Base-by-base conservation (phyloP, 2,888 invertebrate species). In the Agrochola macilenta region DNA sequence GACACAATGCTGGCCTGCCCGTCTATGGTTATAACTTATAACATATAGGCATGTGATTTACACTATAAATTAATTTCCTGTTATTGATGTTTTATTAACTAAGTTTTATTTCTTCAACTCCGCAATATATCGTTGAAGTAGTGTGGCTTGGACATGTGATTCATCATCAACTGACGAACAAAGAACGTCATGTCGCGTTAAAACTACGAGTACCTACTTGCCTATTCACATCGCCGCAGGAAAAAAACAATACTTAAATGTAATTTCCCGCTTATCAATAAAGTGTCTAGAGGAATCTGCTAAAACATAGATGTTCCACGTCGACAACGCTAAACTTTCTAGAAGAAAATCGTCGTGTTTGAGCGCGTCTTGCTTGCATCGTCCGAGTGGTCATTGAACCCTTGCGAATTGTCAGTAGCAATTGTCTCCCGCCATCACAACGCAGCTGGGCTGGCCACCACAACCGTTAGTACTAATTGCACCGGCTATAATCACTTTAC, bases 401-500 rank as follows among this genome's bases (percentile, higher is more conserved):
- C 90, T 90, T 85, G 93, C 93, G 91, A 94, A 94, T 95, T 94
- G 94, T 92, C 91, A 84, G 86, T 90, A 90, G 89, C 94, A 95
- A 95, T 95, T 95, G 95, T 93, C 93, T 93, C 91, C 89, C 90
- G 89, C 88, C 90, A 90, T 89, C 91, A 89, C 88, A 88, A 85
- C 89, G 91, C 93, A 94, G 94, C 93, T 94, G 94, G 89, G 89
- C 89, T 89, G 86, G 82, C 87, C 88, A 89, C 89, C 87, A 90
- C 90, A 90, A 92, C 93, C 91, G 93, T 93, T 92, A 92, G 88
- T 89, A 90, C 92, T 95, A 95, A 95, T 95, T 95, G 92, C 93
- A 90, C 87, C 87, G 90, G 89, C 91, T 89, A 83, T 90, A 88
- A 91, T 91, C 91, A 92, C 89, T 93, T 94, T 92, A 94, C 92